These are phyloP conservation scores for Pterophyllum scalare DNA, from an alignment of 2,113 vertebrate genomes.

Conservation along the genomic window DNA sequence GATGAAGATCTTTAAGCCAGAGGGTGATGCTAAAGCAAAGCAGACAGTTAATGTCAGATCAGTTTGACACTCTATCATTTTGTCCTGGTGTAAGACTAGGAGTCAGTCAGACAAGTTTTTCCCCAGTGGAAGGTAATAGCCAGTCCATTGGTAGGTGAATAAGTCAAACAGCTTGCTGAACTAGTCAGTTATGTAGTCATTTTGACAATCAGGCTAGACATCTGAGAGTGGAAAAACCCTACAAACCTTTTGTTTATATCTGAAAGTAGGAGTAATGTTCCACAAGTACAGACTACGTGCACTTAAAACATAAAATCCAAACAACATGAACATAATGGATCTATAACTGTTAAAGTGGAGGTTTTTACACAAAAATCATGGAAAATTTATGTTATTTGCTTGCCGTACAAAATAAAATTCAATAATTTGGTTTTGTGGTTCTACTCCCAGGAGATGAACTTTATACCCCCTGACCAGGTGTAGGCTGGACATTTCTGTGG, in stretches of 20 bases:
- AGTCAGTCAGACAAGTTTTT: slow-evolving; percentile 4
- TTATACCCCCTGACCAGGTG: neutral
- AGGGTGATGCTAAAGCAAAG: slow-evolving; percentile 21
- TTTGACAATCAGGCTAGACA: slow-evolving; percentile 6
- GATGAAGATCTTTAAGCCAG: slow-evolving; percentile 50
- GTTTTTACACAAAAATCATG: neutral
- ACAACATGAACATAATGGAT: neutral
- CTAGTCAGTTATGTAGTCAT: slow-evolving; percentile 12
- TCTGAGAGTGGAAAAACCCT: neutral
- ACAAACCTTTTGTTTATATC: neutral
- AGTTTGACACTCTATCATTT: slow-evolving; percentile 38
- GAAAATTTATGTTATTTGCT: neutral
- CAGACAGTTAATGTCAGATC: slow-evolving; percentile 40
- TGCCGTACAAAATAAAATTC: neutral
- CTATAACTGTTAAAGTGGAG: neutral
- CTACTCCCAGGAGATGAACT: neutral
- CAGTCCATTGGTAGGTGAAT: slow-evolving; percentile 27
- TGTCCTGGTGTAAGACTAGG: slow-evolving; percentile 32
- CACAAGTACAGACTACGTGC: neutral
- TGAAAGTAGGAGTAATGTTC: neutral
- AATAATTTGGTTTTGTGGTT: neutral
- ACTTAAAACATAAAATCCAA: neutral
- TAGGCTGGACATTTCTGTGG: neutral
- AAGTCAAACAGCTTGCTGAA: neutral
- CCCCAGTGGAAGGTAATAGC: slow-evolving; percentile 22